Percentiles rank a stretch among this genome's conserved stretches.
Conservation (phyloP, 2,113 vertebrate genomes). For the Tychaedon coryphoeus region DNA sequence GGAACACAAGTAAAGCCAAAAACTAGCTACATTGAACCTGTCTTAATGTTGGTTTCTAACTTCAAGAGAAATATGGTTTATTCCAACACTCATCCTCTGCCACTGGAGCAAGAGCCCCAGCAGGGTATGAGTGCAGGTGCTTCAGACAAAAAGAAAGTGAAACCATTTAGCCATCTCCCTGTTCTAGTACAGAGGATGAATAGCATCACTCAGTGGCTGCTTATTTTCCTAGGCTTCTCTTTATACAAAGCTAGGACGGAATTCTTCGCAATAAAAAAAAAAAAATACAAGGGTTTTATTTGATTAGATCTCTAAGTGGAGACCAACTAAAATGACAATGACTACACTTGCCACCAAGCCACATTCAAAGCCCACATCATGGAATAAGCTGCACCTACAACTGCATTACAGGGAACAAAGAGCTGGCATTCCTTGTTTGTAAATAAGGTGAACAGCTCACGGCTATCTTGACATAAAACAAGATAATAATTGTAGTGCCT, state of each 20-base stretch:
- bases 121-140: background rate
- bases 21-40: background rate
- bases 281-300: background rate
- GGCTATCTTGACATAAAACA: background rate
- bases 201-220: background rate
- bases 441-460: background rate
- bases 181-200: background rate
- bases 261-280: background rate
- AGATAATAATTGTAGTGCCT: background rate
- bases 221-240: background rate
- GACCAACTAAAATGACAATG: background rate
- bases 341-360: background rate
- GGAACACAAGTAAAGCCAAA: background rate
- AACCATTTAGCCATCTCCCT: background rate
- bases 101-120: background rate
- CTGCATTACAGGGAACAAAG: background rate
- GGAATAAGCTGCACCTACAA: background rate
- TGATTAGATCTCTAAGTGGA: background rate
- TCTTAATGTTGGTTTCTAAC: background rate
- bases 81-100: background rate
- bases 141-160: conserved; percentile 28
- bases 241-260: background rate
- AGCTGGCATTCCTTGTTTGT: background rate
- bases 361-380: background rate
- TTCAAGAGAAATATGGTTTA: background rate